Evolutionary conservation across 2,888 invertebrate genomes (phyloP).

Genomic region (Apamea crenata): DNA sequence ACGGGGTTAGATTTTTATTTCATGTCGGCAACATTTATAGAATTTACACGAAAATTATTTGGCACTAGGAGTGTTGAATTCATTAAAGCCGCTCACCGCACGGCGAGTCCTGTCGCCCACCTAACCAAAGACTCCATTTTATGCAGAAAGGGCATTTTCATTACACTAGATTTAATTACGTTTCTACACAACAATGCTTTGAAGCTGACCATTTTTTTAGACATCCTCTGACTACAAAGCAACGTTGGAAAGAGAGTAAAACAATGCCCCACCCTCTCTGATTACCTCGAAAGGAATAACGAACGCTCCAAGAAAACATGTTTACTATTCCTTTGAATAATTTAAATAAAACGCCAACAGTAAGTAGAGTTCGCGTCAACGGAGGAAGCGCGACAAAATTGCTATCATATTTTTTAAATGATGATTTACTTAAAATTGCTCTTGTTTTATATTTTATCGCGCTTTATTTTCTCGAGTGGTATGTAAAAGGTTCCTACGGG

Average conservation of each 20-base stretch:
- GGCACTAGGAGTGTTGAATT: constrained; percentile 28
- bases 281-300: constrained; percentile 59
- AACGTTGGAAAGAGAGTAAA: constrained; percentile 43
- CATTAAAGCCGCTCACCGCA: constrained; percentile 39
- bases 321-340: constrained; percentile 65
- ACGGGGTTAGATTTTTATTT: constrained; percentile 21
- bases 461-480: constrained; percentile 44
- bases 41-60: constrained; percentile 33
- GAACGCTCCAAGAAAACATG: constrained; percentile 54
- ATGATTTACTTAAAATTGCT: constrained; percentile 55
- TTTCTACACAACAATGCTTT: constrained; percentile 64
- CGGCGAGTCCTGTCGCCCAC: constrained; percentile 39
- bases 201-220: constrained; percentile 60
- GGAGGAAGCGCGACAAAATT: constrained; percentile 50
- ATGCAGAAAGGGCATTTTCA: constrained; percentile 66
- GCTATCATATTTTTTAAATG: constrained; percentile 55
- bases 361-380: constrained; percentile 42
- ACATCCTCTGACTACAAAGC: constrained; percentile 47
- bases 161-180: constrained; percentile 66
- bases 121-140: constrained; percentile 55
- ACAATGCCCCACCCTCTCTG: constrained; percentile 46
- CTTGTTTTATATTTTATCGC: constrained; percentile 50
- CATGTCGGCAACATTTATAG: constrained; percentile 25
- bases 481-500: constrained; percentile 49
- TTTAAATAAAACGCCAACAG: constrained; percentile 57